These are phyloP conservation scores for Ganaspis sp. DNA, from an alignment of 1,140 invertebrate genomes.

Conservation along the genomic window DNA sequence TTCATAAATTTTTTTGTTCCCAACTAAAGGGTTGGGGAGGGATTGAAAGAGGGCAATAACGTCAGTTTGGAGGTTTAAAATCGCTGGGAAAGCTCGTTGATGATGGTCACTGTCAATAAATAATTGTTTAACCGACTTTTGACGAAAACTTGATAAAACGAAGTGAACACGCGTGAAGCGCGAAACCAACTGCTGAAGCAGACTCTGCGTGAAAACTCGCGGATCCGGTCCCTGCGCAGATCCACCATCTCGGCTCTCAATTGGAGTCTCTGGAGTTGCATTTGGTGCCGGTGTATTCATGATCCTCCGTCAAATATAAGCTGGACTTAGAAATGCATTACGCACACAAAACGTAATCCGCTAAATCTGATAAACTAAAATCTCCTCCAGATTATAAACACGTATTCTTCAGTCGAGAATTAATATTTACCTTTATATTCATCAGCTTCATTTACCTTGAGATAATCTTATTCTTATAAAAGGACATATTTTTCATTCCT, in stretches of 20 bases:
- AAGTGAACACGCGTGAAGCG: slow-evolving; percentile 63
- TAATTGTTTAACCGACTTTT: slow-evolving; percentile 29
- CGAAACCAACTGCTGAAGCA: slow-evolving; percentile 62
- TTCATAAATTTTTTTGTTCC: not conserved
- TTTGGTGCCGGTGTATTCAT: not conserved
- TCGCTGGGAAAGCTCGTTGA: not conserved
- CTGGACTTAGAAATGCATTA: slow-evolving; percentile 11
- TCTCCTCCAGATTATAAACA: too few relatives aligned
- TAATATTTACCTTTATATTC: too few relatives aligned
- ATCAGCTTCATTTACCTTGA: too few relatives aligned
- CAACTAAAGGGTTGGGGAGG: too few relatives aligned
- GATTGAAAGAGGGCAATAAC: not conserved
- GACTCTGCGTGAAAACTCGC: slow-evolving; percentile 38
- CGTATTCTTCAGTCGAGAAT: too few relatives aligned
- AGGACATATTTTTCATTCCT: too few relatives aligned
- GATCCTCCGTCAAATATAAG: not conserved
- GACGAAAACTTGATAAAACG: slow-evolving; percentile 31
- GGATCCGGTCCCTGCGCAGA: slow-evolving; percentile 57
- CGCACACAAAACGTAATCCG: not conserved
- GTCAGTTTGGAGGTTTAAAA: not conserved
- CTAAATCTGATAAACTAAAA: not conserved
- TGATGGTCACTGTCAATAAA: not conserved
- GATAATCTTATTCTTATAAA: too few relatives aligned
- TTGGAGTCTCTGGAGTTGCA: not conserved
- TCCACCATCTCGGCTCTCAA: slow-evolving; percentile 59